A percentile compares a stretch with the other conserved stretches of the same genome.
phyloP scores from a whole-genome alignment of 2,888 invertebrate species.

The Apamea anceps region DNA sequence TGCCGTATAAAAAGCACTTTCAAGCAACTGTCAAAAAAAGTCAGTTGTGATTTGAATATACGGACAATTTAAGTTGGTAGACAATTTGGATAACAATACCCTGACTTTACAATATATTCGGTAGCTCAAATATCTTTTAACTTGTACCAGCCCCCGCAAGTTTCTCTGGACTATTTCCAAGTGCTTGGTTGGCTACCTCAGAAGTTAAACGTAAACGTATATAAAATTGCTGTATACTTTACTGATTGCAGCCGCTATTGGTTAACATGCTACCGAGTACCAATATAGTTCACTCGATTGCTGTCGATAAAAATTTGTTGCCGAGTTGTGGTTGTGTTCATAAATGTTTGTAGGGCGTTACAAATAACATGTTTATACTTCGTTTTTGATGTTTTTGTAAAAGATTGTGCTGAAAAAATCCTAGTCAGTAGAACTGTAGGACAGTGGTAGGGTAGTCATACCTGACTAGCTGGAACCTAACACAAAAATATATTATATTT shows the following conservation, averaged over 20 bases:
- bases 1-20: neutral
- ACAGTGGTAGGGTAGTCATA: no score
- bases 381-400: neutral
- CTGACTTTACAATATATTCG: neutral
- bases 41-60: neutral
- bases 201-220: constrained; percentile 82
- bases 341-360: neutral
- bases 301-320: constrained; percentile 27
- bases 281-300: constrained; percentile 30
- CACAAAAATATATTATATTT: neutral
- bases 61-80: neutral
- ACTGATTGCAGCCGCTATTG: constrained; percentile 82
- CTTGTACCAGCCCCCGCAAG: constrained; percentile 66
- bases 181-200: constrained; percentile 79
- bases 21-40: neutral
- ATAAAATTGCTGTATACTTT: constrained; percentile 85
- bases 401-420: neutral
- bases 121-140: constrained; percentile 29
- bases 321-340: neutral
- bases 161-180: constrained; percentile 84
- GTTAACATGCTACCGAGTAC: constrained; percentile 43
- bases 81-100: neutral
- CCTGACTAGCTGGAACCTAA: neutral
- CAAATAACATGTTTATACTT: neutral
- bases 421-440: neutral